These are phyloP conservation scores for Stenotaenia linearis DNA, from an alignment of 2,888 invertebrate genomes.

Conservation along the genomic window DNA sequence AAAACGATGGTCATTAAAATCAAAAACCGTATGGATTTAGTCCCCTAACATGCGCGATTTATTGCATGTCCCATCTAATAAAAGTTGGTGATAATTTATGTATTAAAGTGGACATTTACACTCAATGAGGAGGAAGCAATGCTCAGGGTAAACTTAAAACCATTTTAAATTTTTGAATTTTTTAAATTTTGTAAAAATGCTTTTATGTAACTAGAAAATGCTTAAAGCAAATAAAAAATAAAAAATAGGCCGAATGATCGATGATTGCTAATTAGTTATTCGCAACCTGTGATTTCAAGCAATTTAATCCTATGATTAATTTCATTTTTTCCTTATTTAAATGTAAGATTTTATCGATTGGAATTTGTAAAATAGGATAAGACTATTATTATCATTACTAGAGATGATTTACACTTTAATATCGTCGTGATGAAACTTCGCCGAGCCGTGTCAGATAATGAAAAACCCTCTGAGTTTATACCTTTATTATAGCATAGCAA, in stretches of 20 bases:
- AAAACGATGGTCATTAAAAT: background rate
- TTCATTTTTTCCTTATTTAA: background rate
- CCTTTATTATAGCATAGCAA: background rate
- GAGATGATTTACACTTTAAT: background rate
- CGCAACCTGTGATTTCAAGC: background rate
- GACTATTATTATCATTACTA: background rate
- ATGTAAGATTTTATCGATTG: background rate
- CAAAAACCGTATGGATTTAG: slow-evolving; percentile 26
- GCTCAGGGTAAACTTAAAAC: background rate
- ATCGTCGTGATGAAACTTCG: background rate
- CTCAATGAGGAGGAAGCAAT: background rate
- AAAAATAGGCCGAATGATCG: background rate
- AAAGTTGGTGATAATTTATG: slow-evolving; percentile 17
- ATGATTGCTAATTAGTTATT: background rate
- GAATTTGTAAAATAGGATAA: background rate
- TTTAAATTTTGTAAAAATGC: background rate
- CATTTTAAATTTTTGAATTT: too few relatives aligned
- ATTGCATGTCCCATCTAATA: slow-evolving; percentile 19
- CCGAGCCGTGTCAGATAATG: background rate
- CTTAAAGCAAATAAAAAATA: background rate
- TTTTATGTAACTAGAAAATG: background rate
- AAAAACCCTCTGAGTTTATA: slow-evolving; percentile 5
- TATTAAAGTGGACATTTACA: slow-evolving; percentile 24
- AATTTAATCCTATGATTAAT: background rate
- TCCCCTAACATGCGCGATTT: background rate